Conservation (phyloP, 1,140 invertebrate species). For the Venturia canescens region DNA sequence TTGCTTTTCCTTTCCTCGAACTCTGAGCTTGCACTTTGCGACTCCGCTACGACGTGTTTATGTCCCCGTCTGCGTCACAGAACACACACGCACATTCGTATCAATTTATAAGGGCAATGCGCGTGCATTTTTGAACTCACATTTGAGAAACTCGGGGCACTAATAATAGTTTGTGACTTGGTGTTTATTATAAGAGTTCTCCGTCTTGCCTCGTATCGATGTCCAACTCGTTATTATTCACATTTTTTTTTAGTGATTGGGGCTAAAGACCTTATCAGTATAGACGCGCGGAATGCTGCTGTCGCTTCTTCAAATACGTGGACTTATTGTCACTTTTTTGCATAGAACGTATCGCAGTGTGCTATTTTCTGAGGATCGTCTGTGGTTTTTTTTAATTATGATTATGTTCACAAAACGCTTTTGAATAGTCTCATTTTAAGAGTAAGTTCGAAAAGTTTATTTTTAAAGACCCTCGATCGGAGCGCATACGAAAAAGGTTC, state of each 20-base stretch:
- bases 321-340: no score
- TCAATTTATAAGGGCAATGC: no score
- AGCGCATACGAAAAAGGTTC: neutral
- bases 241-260: neutral
- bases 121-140: neutral
- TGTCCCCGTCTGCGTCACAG: neutral
- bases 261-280: conserved; percentile 2
- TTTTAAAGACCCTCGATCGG: no score
- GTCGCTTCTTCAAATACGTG: neutral
- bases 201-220: no score
- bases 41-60: conserved; percentile 4
- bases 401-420: no score
- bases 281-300: neutral
- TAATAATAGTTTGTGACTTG: neutral
- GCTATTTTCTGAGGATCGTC: no score
- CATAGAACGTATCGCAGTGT: no score
- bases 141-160: neutral
- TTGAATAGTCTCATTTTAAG: no score
- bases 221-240: neutral
- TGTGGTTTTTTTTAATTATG: no score
- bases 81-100: neutral
- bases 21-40: conserved; percentile 1
- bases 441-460: no score
- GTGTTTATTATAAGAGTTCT: neutral
- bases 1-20: conserved; percentile 19